A percentile compares a stretch with the other conserved stretches of the same genome.
Evolutionary conservation across 1,140 invertebrate genomes (phyloP).

Genomic region (roundworm (Caenorhabditis elegans)): WBcel235 BX284603.4:5829001-5829500

Average conservation of each 20-base stretch:
- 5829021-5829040: not conserved
- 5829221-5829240: not conserved
- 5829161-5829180: constrained; percentile 16
- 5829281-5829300: not conserved
- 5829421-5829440: not conserved
- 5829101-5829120: constrained; percentile 8
- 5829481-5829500: not conserved
- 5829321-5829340: not conserved
- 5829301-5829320: not conserved
- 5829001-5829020: too few relatives aligned
- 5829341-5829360: not conserved
- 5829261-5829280: not conserved
- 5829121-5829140: not conserved
- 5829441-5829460: not conserved
- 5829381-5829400: not conserved
- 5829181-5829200: not conserved
- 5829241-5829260: not conserved
- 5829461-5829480: not conserved
- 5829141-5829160: too few relatives aligned
- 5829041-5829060: not conserved
- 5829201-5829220: not conserved
- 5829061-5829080: not conserved
- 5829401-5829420: not conserved
- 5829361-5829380: too few relatives aligned
- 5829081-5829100: constrained; percentile 21